phyloP scores from a whole-genome alignment of 2,113 vertebrate genomes.

The Chrysochloris asiatica region DNA sequence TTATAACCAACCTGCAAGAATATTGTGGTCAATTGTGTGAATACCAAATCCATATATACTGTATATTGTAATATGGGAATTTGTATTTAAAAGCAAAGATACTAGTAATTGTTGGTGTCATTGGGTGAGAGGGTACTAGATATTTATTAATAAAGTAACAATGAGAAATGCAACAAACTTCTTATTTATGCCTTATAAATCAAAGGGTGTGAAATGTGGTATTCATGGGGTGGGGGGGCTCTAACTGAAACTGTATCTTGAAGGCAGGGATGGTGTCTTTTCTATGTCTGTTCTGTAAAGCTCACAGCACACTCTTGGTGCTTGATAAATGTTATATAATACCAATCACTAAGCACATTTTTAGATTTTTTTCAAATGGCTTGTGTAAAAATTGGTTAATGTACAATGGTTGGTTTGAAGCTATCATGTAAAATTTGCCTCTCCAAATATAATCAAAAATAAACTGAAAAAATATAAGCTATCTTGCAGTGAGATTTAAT shows the following conservation, averaged over 20 bases:
- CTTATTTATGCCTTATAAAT: constrained; percentile 87
- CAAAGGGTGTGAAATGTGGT: constrained; percentile 75
- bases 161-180: constrained; percentile 81
- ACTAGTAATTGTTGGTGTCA: constrained; percentile 77
- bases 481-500: not conserved
- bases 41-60: constrained; percentile 76
- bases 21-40: constrained; percentile 78
- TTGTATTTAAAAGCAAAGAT: constrained; percentile 78
- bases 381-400: constrained; percentile 80
- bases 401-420: constrained; percentile 82
- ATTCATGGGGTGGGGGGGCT: constrained; percentile 17
- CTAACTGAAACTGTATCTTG: not conserved
- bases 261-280: constrained; percentile 61
- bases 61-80: constrained; percentile 78
- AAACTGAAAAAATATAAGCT: constrained; percentile 77
- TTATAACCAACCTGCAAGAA: constrained; percentile 75
- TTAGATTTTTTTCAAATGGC: constrained; percentile 79
- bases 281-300: constrained; percentile 38
- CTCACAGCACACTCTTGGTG: constrained; percentile 71
- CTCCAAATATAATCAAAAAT: constrained; percentile 83
- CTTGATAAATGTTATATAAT: constrained; percentile 73
- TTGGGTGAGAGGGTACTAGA: constrained; percentile 76
- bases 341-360: constrained; percentile 73
- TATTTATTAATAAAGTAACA: constrained; percentile 81
- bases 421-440: constrained; percentile 83